Conservation (phyloP, 2,888 invertebrate genomes). For the Chymomyza procnemis region DNA sequence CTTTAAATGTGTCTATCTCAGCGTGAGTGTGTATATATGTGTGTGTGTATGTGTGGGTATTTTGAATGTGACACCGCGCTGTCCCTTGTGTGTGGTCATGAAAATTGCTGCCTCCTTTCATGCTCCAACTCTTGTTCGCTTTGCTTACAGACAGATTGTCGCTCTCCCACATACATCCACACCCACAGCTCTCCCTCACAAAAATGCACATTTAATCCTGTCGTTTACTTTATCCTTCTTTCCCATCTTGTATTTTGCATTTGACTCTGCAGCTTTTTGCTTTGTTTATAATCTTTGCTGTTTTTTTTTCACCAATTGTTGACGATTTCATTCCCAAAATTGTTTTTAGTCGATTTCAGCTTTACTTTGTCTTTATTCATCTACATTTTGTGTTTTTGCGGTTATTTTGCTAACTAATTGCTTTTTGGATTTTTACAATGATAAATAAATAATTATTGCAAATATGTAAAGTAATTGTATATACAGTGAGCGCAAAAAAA, state of each 20-base stretch:
- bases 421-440: conserved; percentile 29
- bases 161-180: conserved; percentile 11
- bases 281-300: background rate
- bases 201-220: conserved; percentile 30
- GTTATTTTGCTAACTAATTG: conserved; percentile 40
- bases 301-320: background rate
- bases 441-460: conserved; percentile 18
- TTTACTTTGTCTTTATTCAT: background rate
- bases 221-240: conserved; percentile 26
- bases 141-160: background rate
- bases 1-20: background rate
- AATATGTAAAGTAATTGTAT: background rate
- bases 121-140: background rate
- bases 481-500: background rate
- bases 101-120: background rate
- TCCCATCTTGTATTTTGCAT: background rate
- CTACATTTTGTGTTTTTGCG: background rate
- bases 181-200: conserved; percentile 18
- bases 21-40: too few species aligned
- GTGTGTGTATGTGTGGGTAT: conserved; percentile 14
- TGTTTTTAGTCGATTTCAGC: background rate
- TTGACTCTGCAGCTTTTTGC: background rate
- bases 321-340: background rate
- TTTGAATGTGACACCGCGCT: conserved; percentile 11
- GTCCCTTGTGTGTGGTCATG: conserved; percentile 2